phyloP scores from a whole-genome alignment of 2,113 vertebrate genomes.

The Ondatra zibethicus region DNA sequence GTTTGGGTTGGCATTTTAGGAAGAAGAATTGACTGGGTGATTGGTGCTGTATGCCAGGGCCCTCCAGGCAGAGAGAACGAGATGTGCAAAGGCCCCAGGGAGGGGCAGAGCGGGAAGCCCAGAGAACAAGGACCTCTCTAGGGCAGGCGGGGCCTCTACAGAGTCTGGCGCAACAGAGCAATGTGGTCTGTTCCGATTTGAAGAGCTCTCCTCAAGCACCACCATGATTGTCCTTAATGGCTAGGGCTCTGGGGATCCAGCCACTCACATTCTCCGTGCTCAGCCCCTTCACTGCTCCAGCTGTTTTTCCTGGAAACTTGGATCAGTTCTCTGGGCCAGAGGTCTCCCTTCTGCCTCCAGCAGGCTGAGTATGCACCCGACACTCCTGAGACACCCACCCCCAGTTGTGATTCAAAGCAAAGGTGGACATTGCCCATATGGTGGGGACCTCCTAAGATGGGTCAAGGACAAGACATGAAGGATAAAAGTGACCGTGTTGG shows the following conservation, averaged over 20 bases:
- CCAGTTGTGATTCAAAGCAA: background rate
- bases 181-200: background rate
- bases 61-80: accelerated
- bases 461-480: background rate
- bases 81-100: background rate
- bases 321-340: background rate
- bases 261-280: background rate
- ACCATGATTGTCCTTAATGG: background rate
- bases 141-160: background rate
- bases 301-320: background rate
- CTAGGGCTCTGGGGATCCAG: background rate
- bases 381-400: accelerated
- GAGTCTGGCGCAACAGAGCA: background rate
- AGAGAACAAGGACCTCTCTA: background rate
- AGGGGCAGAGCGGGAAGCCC: background rate
- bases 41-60: no score
- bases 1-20: background rate
- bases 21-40: background rate
- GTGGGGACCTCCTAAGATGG: background rate
- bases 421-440: background rate
- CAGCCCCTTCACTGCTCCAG: background rate
- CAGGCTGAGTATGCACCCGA: accelerated
- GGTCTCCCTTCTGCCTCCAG: background rate
- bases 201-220: background rate
- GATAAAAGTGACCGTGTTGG: no score